phyloP scores from a whole-genome alignment of 2,113 vertebrate species.

The Lontra canadensis region DNA sequence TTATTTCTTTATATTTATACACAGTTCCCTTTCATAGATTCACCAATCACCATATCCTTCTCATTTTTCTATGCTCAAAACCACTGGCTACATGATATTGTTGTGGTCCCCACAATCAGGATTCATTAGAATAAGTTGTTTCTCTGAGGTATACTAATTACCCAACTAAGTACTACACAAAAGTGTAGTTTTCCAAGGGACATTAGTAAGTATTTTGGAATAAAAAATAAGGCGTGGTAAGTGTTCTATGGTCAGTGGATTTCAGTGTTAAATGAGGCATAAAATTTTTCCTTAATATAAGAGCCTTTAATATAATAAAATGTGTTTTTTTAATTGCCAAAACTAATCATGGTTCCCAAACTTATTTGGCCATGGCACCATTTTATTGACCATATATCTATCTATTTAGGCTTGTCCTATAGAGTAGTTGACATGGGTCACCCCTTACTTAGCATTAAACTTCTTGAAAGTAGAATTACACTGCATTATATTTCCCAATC shows the following conservation, averaged over 20 bases:
- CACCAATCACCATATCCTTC: background rate
- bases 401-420: background rate
- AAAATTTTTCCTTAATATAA: background rate
- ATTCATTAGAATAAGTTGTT: background rate
- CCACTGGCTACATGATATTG: background rate
- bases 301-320: background rate
- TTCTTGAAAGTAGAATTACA: background rate
- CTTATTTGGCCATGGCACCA: background rate
- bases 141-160: background rate
- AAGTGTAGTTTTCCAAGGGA: background rate
- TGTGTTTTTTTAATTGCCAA: background rate
- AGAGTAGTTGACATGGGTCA: background rate
- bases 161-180: background rate
- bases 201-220: background rate
- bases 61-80: background rate
- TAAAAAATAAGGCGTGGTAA: background rate
- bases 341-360: background rate
- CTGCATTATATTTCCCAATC: background rate
- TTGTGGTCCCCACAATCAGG: background rate
- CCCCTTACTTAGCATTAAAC: background rate
- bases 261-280: background rate
- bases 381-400: background rate
- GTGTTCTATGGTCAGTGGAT: background rate
- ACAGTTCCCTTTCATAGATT: background rate
- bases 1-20: background rate